Evolutionary conservation across 2,797 vertebrate genomes (phyloP).

Genomic region (Neopelma chrysocephalum): DNA sequence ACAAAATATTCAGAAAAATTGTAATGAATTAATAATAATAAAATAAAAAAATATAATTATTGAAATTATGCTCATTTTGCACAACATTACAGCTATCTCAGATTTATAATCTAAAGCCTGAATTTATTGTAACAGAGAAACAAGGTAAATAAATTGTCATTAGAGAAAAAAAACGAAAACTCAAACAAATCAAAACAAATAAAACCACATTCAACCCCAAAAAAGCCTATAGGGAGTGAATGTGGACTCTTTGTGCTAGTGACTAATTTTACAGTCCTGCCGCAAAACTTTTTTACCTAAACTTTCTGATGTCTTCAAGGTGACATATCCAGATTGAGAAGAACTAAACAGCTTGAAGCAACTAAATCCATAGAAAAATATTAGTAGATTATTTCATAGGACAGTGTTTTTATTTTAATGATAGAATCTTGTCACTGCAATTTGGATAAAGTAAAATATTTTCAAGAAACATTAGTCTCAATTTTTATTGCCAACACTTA

Average conservation of each 20-base stretch:
- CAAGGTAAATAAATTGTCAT: neutral
- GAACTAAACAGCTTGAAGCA: neutral
- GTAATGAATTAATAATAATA: neutral
- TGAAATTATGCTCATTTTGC: neutral
- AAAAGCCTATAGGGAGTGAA: neutral
- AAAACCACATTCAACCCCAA: neutral
- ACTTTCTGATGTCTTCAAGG: neutral
- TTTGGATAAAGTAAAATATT: neutral
- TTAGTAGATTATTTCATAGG: neutral
- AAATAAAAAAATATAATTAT: no score
- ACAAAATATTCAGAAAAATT: neutral
- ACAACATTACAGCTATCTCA: neutral
- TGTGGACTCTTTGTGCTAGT: neutral
- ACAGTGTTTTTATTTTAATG: neutral
- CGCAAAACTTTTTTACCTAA: neutral
- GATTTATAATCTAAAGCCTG: neutral
- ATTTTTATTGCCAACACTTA: neutral
- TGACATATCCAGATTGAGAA: accelerated
- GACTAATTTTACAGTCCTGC: neutral
- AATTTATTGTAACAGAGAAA: neutral
- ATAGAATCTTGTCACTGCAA: neutral
- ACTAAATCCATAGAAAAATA: neutral
- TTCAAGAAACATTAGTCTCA: neutral
- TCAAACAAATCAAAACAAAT: neutral
- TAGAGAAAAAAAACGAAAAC: neutral